phyloP scores from a whole-genome alignment of 2,888 invertebrate genomes.

The Meiosimyza decipiens region DNA sequence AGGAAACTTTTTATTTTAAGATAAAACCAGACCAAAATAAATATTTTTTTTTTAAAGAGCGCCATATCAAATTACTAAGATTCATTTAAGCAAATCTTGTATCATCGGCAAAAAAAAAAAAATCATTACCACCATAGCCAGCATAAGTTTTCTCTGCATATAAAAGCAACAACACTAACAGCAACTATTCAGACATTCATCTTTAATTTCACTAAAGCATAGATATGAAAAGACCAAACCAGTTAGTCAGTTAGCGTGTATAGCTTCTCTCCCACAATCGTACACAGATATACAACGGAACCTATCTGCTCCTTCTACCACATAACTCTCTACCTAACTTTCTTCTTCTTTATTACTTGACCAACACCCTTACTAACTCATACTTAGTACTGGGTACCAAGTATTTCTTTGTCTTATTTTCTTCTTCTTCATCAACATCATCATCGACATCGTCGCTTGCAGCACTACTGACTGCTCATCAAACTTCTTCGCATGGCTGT shows the following conservation, averaged over 20 bases:
- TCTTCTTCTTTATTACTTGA: constrained; percentile 12
- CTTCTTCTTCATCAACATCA: constrained; percentile 53
- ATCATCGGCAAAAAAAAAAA: no score
- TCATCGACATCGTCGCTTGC: constrained; percentile 14
- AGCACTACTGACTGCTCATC: constrained; percentile 11
- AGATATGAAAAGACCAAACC: constrained; percentile 10
- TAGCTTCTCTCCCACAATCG: no score
- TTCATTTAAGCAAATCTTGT: no score
- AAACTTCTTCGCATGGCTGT: constrained; percentile 25
- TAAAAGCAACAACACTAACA: background rate
- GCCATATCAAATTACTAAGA: no score
- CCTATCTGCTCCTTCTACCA: background rate
- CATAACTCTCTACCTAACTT: background rate
- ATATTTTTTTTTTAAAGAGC: no score
- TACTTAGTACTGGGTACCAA: background rate
- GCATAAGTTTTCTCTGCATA: background rate
- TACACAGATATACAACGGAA: no score
- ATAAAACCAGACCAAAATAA: no score
- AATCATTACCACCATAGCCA: background rate
- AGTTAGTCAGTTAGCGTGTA: background rate
- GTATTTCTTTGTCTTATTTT: constrained; percentile 40
- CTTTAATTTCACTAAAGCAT: constrained; percentile 14
- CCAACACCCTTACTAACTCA: constrained; percentile 17
- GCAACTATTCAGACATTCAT: constrained; percentile 17
- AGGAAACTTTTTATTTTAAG: no score